Evolutionary conservation across 2,113 vertebrate species (phyloP), one percentile per base, ranked within the genome.

Genomic region (Haplotaxodon microlepis): DNA sequence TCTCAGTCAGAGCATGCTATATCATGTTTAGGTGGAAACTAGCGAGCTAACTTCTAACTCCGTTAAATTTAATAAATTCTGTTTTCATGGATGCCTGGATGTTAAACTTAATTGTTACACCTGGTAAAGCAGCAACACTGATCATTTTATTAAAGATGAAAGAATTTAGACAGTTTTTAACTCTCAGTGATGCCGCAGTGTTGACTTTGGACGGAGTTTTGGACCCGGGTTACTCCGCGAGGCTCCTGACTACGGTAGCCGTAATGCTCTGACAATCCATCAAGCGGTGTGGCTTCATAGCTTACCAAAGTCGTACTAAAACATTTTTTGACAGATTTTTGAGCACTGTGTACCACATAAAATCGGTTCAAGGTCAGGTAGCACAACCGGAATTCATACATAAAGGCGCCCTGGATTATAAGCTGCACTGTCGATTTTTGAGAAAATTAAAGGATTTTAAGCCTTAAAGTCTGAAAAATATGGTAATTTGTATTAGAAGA

Each of bases 1-100:
- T 9, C 17, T 19, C 17, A 3, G 16, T 47, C 0, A 16, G 7
- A 47, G 4, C 45, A 47, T 17, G 45, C 0, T 17, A 17, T 0
- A 8, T 16, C 14, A 47, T 16, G 14, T 16, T 47, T 47, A 47
- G 45, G 14, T 47, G 45, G 14, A 47, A 47, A 47, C 14, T 42
- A 13, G 12, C 12, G 5, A 42, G 40, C 40, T 42, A 2, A 42
- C 40, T 42, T 42, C 40, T 57, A 3, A 16, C 24, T 5, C 7
- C 0, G 7, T 59, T 59, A 16, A 16, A 29, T 57, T 0, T 0
- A 5, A 29, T 59, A 9, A 16, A 16, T 59, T 9, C 56, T 59
- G 56, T 29, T 59, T 59, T 59, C 56, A 57, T 57, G 13, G 56
- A 29, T 57, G 24, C 24, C 8, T 59, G 56, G 56, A 59, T 59